Evolutionary conservation across 2,888 invertebrate species (phyloP), one percentile per base, ranked within the genome.

Genomic region (Lacanobia oleracea): DNA sequence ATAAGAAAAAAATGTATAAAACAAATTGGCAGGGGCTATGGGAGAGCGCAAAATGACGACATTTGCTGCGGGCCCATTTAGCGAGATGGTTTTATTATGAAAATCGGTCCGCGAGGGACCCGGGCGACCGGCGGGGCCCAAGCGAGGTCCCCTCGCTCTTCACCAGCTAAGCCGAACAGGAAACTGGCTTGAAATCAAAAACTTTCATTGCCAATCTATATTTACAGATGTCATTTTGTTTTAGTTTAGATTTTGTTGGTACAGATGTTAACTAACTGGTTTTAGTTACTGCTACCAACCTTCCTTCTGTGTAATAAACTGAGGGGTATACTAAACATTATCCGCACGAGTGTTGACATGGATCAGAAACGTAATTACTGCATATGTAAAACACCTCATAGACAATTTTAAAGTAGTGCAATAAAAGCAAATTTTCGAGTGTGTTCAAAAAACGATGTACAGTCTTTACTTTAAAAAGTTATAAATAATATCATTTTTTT

Each of bases 11-110:
- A 79, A 88, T 81, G 75, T 86, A 86, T 88, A 89, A 90, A 91
- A 90, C 89, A 92, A 93, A 93, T 93, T 93, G 92, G 88, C 84
- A 80, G 83, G 86, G 86, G 87, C 88, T 81, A 86, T 83, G 84
- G 88, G 86, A 86, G 82, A 86, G 81, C 81, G 84, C 77, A 74
- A 81, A 87, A 89, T 85, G 85, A 84, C 85, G 83, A 84, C 88
- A 86, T 89, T 90, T 87, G 88, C 86, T 88, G 84, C 80, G 90
- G 90, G 91, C 88, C 91, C 91, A 92, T 92, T 93, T 93, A 92
- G 88, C 86, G 87, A 86, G 90, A 93, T 92, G 92, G 91, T 92
- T 93, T 93, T 93, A 94, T 93, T 93, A 94, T 94, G 93, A 94
- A 94, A 93, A 94, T 93, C 87, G 90, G 84, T 72, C 86, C 90